Percentiles rank a stretch among this genome's conserved stretches.
These are phyloP conservation scores for Zaprionus ghesquierei DNA, from an alignment of 1,140 invertebrate genomes.

Conservation along the genomic window DNA sequence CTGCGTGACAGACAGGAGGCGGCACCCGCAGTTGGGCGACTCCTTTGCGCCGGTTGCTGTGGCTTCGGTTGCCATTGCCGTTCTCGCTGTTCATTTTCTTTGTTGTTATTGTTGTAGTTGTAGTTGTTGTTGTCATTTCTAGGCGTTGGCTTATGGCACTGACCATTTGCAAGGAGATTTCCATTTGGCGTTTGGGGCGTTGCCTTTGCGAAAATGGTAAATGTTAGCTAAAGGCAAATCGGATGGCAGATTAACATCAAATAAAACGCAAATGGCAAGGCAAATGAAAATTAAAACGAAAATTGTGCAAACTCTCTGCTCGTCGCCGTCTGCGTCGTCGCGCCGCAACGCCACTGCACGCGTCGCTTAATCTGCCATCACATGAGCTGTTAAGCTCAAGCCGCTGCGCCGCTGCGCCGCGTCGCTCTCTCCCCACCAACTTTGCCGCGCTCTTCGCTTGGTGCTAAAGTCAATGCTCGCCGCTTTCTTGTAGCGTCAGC, in stretches of 20 bases:
- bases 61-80: neutral
- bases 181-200: constrained; percentile 27
- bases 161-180: constrained; percentile 41
- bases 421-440: neutral
- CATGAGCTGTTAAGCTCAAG: constrained; percentile 23
- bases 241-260: constrained; percentile 71
- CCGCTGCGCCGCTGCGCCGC: too few species aligned
- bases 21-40: constrained; percentile 24
- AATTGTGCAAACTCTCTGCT: constrained; percentile 11
- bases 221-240: constrained; percentile 57
- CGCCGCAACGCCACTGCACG: too few species aligned
- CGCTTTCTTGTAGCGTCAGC: constrained; percentile 44
- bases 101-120: constrained; percentile 5
- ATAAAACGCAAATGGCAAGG: constrained; percentile 47
- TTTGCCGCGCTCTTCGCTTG: neutral
- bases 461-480: constrained; percentile 38
- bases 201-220: constrained; percentile 24
- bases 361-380: constrained; percentile 28
- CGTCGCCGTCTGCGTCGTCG: neutral
- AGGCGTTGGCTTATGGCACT: constrained; percentile 64
- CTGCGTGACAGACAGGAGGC: constrained; percentile 38
- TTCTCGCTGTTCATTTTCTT: neutral
- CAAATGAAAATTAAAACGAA: constrained; percentile 49
- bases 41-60: neutral
- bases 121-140: constrained; percentile 49